Evolutionary conservation across 2,888 invertebrate genomes (phyloP).

Genomic region (Drosophila macrospina): DNA sequence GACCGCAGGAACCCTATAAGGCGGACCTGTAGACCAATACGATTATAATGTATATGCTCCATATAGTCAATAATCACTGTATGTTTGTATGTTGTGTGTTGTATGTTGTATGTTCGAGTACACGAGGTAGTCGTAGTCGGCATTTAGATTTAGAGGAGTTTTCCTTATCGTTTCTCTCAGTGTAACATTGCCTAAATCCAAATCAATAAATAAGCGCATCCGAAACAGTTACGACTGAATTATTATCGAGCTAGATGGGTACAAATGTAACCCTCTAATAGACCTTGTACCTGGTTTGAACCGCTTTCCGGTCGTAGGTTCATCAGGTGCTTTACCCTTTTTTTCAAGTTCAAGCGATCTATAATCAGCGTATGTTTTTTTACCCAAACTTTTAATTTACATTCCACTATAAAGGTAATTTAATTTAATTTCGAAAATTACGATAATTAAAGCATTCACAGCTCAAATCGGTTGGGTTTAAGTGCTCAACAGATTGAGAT

Average conservation of each 20-base stretch:
- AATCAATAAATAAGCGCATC: constrained; percentile 70
- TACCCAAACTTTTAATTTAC: constrained; percentile 12
- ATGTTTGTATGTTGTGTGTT: constrained; percentile 28
- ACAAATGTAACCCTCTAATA: not conserved
- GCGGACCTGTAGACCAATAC: constrained; percentile 2
- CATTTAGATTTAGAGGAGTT: constrained; percentile 80
- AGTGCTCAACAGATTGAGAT: constrained; percentile 7
- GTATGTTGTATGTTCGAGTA: constrained; percentile 57
- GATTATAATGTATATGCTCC: constrained; percentile 23
- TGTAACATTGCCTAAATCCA: constrained; percentile 37
- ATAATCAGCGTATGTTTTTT: constrained; percentile 32
- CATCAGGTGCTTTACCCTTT: constrained; percentile 49
- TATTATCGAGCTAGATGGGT: not conserved
- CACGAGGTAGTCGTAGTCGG: constrained; percentile 84
- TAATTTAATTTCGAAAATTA: constrained; percentile 55
- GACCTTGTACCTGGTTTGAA: constrained; percentile 10
- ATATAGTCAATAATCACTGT: constrained; percentile 39
- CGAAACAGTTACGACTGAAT: constrained; percentile 13
- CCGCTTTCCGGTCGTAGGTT: constrained; percentile 18
- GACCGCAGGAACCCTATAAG: constrained; percentile 6
- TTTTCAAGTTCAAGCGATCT: constrained; percentile 61
- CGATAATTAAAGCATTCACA: constrained; percentile 48
- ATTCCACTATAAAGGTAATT: constrained; percentile 35
- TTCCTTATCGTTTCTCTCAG: constrained; percentile 53
- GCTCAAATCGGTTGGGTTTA: constrained; percentile 23